Evolutionary conservation across 2,113 vertebrate genomes (phyloP), one percentile per base, ranked within the genome.

Genomic region (Melanocharis versteri): DNA sequence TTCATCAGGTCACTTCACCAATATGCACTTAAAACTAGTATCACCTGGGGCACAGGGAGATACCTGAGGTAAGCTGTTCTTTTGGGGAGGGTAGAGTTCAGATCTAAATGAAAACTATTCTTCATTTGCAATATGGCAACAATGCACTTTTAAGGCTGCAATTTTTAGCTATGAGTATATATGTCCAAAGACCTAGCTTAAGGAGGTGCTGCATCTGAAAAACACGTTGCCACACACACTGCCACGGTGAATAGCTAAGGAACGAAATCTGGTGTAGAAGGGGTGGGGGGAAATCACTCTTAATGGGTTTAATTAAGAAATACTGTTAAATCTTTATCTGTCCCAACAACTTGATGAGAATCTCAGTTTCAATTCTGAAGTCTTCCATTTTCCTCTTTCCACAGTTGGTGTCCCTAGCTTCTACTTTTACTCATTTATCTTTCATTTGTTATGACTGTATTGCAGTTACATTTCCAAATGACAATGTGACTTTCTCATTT

Each of bases 361-460:
- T 97, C 84, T 96, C 70, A 23, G 93, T 97, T 94, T 94, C 90
- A 87, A 98, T 97, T 98, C 96, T 98, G 96, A 98, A 98, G 98
- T 98, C 98, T 98, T 98, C 98, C 97, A 97, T 96, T 96, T 98
- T 98, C 96, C 94, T 96, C 94, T 97, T 88, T 95, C 90, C 93
- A 95, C 83, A 92, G 91, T 93, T 94, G 76, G 42, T 91, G 89
- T 96, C 84, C 94, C 76, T 97, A 89, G 84, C 83, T 97, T 96
- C 94, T 97, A 27, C 93, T 95, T 73, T 96, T 91, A 54, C 40
- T 68, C 87, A 37, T 96, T 91, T 88, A 2, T 56, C 82, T 87
- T 82, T 96, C 83, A 95, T 92, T 92, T 96, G 66, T 90, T 97
- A 83, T 6, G 40, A 96, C 82, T 96, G 83, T 96, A 97, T 92